Evolutionary conservation across 2,797 vertebrate genomes (phyloP), one percentile per base, ranked within the genome.

Genomic region (Phylloscopus collybita): DNA sequence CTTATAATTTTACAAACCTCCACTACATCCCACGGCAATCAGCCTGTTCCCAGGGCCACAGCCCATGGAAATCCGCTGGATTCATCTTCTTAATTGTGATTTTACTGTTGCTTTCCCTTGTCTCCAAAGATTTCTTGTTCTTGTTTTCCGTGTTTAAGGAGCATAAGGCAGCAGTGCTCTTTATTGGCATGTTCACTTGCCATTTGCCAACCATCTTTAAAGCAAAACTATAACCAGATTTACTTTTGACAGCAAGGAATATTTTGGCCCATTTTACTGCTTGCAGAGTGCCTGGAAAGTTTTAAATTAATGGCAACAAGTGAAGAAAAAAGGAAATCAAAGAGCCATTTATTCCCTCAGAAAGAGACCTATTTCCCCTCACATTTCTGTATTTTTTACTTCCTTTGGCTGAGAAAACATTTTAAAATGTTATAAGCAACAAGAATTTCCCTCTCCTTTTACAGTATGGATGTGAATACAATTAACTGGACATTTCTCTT

Each of bases 261-360:
- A 84, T 96, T 97, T 95, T 93, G 64, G 65, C 60, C 96, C 64
- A 73, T 95, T 89, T 94, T 96, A 86, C 67, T 95, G 95, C 79
- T 75, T 92, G 30, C 61, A 91, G 93, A 96, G 95, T 50, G 56
- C 81, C 85, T 94, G 73, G 65, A 84, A 96, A 95, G 65, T 97
- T 97, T 97, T 88, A 96, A 93, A 97, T 95, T 95, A 97, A 95
- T 95, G 95, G 76, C 20, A 40, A 86, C 19, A 51, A 95, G 95
- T 96, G 85, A 95, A 95, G 87, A 95, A 85, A 92, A 95, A 96
- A 92, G 49, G 65, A 96, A 96, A 96, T 97, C 94, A 95, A 88
- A 94, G 90, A 94, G 69, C 67, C 66, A 79, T 91, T 95, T 96
- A 93, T 92, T 97, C 72, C 80, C 36, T 78, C 56, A 92, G 78